These are phyloP conservation scores for Epinotia ramella DNA, from an alignment of 2,888 invertebrate genomes.

Conservation along the genomic window DNA sequence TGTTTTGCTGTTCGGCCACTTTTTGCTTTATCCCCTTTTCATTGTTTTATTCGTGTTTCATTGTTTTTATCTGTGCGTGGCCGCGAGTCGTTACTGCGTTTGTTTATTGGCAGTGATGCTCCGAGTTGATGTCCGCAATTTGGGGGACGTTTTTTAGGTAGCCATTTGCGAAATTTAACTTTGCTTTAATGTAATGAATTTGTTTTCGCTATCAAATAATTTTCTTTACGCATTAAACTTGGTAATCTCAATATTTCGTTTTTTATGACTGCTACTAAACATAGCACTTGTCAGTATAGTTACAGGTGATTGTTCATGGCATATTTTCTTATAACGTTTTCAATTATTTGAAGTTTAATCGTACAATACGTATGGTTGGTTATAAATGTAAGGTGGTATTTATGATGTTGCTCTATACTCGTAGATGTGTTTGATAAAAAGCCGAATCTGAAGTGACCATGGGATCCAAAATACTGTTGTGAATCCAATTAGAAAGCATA, in stretches of 20 bases:
- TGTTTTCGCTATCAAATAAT: slow-evolving; percentile 6
- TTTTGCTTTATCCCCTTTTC: slow-evolving; percentile 67
- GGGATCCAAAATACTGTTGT: no score
- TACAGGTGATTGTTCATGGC: no score
- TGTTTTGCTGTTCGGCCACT: slow-evolving; percentile 76
- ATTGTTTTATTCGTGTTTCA: slow-evolving; percentile 68
- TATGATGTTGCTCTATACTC: no score
- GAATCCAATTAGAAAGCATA: no score
- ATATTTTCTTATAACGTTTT: no score
- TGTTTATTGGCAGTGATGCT: slow-evolving; percentile 58
- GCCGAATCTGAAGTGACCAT: no score
- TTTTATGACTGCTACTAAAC: neutral
- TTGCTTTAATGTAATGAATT: slow-evolving; percentile 35
- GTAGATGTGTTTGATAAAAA: no score
- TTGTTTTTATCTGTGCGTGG: slow-evolving; percentile 72
- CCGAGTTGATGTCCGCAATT: slow-evolving; percentile 56
- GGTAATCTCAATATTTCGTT: neutral
- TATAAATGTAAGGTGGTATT: no score
- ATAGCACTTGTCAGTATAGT: no score
- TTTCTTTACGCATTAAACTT: neutral
- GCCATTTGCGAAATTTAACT: slow-evolving; percentile 35
- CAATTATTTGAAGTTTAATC: no score
- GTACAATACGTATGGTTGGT: no score
- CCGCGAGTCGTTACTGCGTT: slow-evolving; percentile 61
- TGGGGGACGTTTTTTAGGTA: slow-evolving; percentile 52